These are phyloP conservation scores for Talpa occidentalis DNA, from an alignment of 2,113 vertebrate genomes.

Conservation along the genomic window DNA sequence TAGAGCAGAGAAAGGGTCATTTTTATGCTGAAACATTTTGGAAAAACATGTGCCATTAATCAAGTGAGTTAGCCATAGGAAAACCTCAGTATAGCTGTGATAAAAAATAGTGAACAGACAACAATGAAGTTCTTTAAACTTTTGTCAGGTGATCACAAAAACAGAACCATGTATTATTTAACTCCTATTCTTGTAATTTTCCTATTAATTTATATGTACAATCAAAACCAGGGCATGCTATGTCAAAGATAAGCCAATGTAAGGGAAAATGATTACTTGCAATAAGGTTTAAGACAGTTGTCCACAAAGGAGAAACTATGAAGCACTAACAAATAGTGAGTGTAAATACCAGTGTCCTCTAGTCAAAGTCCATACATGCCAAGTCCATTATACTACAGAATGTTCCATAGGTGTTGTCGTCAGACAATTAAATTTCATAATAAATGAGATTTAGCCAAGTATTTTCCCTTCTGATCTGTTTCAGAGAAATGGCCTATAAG, in stretches of 20 bases:
- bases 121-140: background rate
- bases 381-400: background rate
- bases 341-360: background rate
- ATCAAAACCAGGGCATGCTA: background rate
- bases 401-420: background rate
- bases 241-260: background rate
- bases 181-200: background rate
- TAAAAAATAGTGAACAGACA: background rate
- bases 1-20: background rate
- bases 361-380: background rate
- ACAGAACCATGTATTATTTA: background rate
- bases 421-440: conserved; percentile 43
- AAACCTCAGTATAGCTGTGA: background rate
- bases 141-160: background rate
- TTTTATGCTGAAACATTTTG: background rate
- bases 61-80: background rate
- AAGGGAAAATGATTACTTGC: background rate
- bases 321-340: background rate
- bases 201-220: background rate
- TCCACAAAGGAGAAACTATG: background rate
- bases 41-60: background rate
- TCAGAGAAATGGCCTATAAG: background rate
- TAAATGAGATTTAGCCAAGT: background rate
- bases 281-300: conserved; percentile 8
- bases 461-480: background rate